phyloP scores from a whole-genome alignment of 2,797 vertebrate species.

The Esox lucius region DNA sequence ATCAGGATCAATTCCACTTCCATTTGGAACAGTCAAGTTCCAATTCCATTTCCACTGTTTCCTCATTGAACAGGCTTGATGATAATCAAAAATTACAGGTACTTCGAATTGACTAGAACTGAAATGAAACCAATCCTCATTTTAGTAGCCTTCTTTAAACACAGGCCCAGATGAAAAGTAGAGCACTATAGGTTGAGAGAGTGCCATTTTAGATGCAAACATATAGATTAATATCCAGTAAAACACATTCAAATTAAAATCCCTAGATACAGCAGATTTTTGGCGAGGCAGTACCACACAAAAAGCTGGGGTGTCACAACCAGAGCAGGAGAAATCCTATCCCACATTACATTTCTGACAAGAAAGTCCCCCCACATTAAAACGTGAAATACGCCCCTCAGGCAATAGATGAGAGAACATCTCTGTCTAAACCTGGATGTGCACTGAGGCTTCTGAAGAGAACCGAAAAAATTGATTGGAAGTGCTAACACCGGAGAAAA shows the following conservation, averaged over 20 bases:
- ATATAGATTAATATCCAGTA: constrained; percentile 41
- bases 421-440: constrained; percentile 71
- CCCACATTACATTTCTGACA: constrained; percentile 77
- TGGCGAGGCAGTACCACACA: constrained; percentile 52
- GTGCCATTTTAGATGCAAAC: background rate
- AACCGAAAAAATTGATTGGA: constrained; percentile 77
- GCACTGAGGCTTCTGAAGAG: constrained; percentile 73
- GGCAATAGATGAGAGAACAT: constrained; percentile 76
- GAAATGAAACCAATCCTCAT: background rate
- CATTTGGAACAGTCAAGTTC: no score
- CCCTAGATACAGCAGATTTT: constrained; percentile 47
- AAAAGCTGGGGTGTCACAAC: constrained; percentile 59
- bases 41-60: no score
- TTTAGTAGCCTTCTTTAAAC: background rate
- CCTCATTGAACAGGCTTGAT: no score
- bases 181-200: background rate
- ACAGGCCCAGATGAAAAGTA: background rate
- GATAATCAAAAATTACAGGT: no score
- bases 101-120: background rate
- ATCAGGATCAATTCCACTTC: background rate
- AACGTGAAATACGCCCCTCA: constrained; percentile 69
- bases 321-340: constrained; percentile 64
- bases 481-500: constrained; percentile 75
- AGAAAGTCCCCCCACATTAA: constrained; percentile 64
- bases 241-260: constrained; percentile 49